phyloP scores from a whole-genome alignment of 2,113 vertebrate genomes.

The Pholis gunnellus region DNA sequence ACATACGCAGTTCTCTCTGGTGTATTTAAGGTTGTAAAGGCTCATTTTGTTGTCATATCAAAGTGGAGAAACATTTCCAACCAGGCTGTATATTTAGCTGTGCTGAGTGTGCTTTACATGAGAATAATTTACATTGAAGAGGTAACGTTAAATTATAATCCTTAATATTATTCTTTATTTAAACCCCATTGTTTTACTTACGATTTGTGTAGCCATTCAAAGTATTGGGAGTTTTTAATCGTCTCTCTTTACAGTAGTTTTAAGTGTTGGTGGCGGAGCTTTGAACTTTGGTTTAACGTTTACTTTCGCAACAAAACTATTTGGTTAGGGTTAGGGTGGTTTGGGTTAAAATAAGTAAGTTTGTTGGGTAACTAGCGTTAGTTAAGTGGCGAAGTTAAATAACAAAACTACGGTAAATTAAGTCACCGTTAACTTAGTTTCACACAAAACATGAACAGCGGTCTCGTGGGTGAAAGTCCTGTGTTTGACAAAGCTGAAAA shows the following conservation, averaged over 20 bases:
- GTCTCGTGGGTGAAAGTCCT: not conserved
- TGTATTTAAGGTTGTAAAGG: slow-evolving; percentile 23
- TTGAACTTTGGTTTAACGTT: too few relatives aligned
- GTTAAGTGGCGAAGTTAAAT: not conserved
- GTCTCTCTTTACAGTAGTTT: not conserved
- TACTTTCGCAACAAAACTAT: too few relatives aligned
- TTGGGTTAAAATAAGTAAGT: not conserved
- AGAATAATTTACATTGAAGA: slow-evolving; percentile 16
- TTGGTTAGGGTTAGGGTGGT: not conserved
- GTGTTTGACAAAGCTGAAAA: not conserved
- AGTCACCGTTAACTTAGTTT: not conserved
- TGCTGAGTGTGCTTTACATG: slow-evolving; percentile 32
- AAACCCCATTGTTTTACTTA: not conserved
- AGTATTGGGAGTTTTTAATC: not conserved
- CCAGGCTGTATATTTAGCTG: slow-evolving; percentile 50
- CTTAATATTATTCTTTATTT: slow-evolving; percentile 3
- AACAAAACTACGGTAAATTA: not conserved
- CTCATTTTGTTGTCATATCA: slow-evolving; percentile 23
- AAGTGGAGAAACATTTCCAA: slow-evolving; percentile 28
- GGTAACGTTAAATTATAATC: slow-evolving; percentile 33
- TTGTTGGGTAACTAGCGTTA: not conserved
- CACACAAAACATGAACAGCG: not conserved
- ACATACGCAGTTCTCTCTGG: slow-evolving; percentile 1
- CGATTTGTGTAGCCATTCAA: not conserved
- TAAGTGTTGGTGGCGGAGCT: not conserved